phyloP scores from a whole-genome alignment of 2,888 invertebrate genomes.

The Ectemnius continuus region DNA sequence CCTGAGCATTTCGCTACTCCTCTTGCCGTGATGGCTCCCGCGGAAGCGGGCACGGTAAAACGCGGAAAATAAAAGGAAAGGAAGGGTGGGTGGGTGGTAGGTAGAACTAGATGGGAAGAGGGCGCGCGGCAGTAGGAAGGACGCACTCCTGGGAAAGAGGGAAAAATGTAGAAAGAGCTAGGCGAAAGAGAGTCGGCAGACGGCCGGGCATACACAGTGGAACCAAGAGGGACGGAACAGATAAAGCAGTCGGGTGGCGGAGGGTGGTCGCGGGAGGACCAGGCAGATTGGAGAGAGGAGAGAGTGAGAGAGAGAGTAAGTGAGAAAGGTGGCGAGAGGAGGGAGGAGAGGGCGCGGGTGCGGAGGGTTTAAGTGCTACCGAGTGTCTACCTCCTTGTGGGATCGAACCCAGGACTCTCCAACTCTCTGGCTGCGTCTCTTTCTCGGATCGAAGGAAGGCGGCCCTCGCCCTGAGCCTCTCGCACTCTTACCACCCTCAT shows the following conservation, averaged over 20 bases:
- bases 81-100: background rate
- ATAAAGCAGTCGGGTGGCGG: slow-evolving; percentile 43
- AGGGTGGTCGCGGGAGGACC: slow-evolving; percentile 19
- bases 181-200: slow-evolving; percentile 16
- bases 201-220: slow-evolving; percentile 18
- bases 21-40: slow-evolving; percentile 26
- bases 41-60: background rate
- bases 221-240: slow-evolving; percentile 44
- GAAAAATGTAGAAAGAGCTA: slow-evolving; percentile 24
- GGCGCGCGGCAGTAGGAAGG: slow-evolving; percentile 17
- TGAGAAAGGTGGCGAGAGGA: slow-evolving; percentile 41
- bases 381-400: slow-evolving; percentile 76
- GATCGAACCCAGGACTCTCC: slow-evolving; percentile 72
- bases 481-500: slow-evolving; percentile 17
- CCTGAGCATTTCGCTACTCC: slow-evolving; percentile 30
- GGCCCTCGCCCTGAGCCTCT: slow-evolving; percentile 39
- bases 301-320: slow-evolving; percentile 50
- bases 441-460: slow-evolving; percentile 75
- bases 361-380: slow-evolving; percentile 74
- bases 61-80: slow-evolving; percentile 4
- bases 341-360: slow-evolving; percentile 32
- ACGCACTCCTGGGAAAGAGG: slow-evolving; percentile 11
- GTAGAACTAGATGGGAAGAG: background rate
- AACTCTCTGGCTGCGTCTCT: slow-evolving; percentile 69
- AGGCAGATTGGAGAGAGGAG: slow-evolving; percentile 49